phyloP scores from a whole-genome alignment of 2,888 invertebrate species.

The Cheilosia soror region DNA sequence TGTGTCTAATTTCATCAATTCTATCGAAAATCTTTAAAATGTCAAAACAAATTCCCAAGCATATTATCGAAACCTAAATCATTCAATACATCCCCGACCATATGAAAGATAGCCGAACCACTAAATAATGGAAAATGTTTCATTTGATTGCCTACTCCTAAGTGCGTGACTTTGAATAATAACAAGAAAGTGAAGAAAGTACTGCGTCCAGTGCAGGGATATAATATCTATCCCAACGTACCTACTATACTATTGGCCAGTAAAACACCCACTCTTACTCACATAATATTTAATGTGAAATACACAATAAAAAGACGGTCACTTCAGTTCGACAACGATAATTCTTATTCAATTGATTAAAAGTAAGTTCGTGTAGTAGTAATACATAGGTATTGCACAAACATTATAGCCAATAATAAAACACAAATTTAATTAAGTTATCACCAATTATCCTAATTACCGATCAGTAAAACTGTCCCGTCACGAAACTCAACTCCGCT shows the following conservation, averaged over 20 bases:
- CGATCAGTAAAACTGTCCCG: conserved; percentile 65
- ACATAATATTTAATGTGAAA: background rate
- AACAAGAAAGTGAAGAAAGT: background rate
- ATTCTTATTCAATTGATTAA: background rate
- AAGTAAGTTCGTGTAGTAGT: conserved; percentile 32
- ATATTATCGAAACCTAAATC: no score
- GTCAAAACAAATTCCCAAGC: no score
- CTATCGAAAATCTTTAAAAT: no score
- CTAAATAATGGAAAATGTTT: no score
- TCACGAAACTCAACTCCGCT: conserved; percentile 50
- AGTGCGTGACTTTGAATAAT: background rate
- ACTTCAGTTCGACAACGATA: conserved; percentile 1
- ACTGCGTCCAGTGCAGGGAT: no score
- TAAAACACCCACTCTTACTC: background rate
- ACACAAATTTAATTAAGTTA: conserved; percentile 70
- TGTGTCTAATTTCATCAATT: no score
- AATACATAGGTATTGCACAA: conserved; percentile 13
- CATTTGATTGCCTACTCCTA: background rate
- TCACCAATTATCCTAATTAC: conserved; percentile 74
- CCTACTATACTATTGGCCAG: background rate
- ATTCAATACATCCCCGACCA: no score
- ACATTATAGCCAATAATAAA: conserved; percentile 64
- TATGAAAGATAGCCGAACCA: no score
- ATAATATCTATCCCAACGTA: background rate
- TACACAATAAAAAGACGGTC: background rate